Evolutionary conservation across 92 coral and sea anemone genomes (phyloP), one percentile per base, ranked within the genome.

Genomic region (Bergia sp.): DNA sequence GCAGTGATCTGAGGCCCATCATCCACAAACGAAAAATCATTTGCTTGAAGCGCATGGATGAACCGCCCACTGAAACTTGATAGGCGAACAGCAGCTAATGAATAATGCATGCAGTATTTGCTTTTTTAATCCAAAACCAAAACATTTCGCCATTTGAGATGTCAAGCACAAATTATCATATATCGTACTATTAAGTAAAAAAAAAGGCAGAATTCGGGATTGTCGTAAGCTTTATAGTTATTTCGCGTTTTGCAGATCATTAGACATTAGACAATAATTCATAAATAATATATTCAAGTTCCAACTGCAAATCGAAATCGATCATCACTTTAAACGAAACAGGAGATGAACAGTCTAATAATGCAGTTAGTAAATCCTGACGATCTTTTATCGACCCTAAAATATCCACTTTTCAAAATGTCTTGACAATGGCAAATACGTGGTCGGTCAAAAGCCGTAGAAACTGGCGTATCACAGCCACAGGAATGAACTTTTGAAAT

Each of bases 61-160:
- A 69, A 69, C 21, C 74, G 37, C 16, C 38, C 12, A 5, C 23
- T 71, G 87, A 71, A 84, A 44, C 37, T 44, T 43, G 77, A 71
- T 71, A 67, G 49, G 75, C 64, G 79, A 36, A 21, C 37, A 69
- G 38, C 40, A 37, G 42, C 66, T 67, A 84, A 8, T 84, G 87
- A 72, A 61, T 7, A 58, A 11, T 11, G 49, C 87, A 37, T 73
- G 18, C 80, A 73, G 23, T 86, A 79, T 90, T 90, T 79, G 86
- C 73, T 79, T 86, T 49, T 55, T 23, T 86, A 86, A 90, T 90
- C 86, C 86, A 23, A 4, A 65, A 65, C 58, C 50, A 86, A 85
- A 86, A 86, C 86, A 90, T 66, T 79, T 40, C 74, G 23, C 87
- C 64, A 84, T 74, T 71, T 40, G 87, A 45, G 64, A 43, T 84